Percentiles rank a stretch among this genome's conserved stretches.
Conservation (phyloP, 2,888 invertebrate species). For the Ormyrus labotus region DNA sequence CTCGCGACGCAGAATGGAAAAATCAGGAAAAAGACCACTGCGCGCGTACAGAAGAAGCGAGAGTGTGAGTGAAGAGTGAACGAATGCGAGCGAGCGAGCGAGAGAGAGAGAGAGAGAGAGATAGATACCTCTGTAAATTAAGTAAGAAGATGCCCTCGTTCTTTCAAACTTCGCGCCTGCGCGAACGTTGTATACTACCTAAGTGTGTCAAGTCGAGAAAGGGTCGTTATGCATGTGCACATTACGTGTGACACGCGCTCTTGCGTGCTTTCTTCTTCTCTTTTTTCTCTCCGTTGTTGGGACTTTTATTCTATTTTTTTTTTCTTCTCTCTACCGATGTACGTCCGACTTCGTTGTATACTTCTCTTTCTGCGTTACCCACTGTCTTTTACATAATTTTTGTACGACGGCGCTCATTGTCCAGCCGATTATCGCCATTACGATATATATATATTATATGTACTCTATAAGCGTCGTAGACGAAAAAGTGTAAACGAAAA, state of each 20-base stretch:
- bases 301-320: conserved; percentile 1
- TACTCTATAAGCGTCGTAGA: too few relatives aligned
- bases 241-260: conserved; percentile 33
- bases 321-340: neutral
- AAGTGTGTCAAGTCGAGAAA: conserved; percentile 61
- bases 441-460: too few relatives aligned
- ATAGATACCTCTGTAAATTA: conserved; percentile 66
- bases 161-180: conserved; percentile 70
- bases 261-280: conserved; percentile 3
- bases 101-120: conserved; percentile 14
- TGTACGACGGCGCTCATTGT: too few relatives aligned
- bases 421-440: too few relatives aligned
- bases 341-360: too few relatives aligned
- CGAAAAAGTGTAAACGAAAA: too few relatives aligned
- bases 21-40: neutral
- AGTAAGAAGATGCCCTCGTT: conserved; percentile 74
- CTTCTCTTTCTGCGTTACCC: too few relatives aligned
- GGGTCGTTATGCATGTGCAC: conserved; percentile 53
- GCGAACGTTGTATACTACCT: conserved; percentile 60
- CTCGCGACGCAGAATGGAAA: neutral
- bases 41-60: neutral
- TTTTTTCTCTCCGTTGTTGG: neutral
- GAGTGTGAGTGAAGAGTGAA: neutral
- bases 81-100: neutral
- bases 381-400: too few relatives aligned